Evolutionary conservation across 2,888 invertebrate genomes (phyloP).

Genomic region (Sussaba pulchella): DNA sequence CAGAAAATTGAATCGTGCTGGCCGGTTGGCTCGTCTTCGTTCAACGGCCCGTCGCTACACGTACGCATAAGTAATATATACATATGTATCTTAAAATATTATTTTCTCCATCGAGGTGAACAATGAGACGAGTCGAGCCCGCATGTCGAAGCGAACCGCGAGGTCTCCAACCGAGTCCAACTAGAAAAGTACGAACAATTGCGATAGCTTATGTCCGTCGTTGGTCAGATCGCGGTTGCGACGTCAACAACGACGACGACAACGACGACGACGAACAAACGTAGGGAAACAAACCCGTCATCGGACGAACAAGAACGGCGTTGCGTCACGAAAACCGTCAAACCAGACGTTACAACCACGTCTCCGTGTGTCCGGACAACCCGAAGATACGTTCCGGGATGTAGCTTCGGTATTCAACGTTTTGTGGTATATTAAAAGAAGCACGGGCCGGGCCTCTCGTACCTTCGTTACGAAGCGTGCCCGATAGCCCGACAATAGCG

Average conservation of each 20-base stretch:
- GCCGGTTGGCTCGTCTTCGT: slow-evolving; percentile 33
- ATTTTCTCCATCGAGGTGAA: slow-evolving; percentile 70
- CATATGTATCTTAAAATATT: slow-evolving; percentile 51
- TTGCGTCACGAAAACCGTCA: slow-evolving; percentile 36
- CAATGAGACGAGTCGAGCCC: slow-evolving; percentile 73
- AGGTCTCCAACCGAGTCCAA: slow-evolving; percentile 62
- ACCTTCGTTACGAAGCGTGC: slow-evolving; percentile 49
- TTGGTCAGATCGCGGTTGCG: too few species aligned
- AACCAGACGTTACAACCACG: slow-evolving; percentile 26
- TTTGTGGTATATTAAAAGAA: slow-evolving; percentile 15
- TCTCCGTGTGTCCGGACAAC: too few species aligned
- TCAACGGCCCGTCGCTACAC: slow-evolving; percentile 33
- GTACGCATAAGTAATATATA: too few species aligned
- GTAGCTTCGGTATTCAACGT: too few species aligned
- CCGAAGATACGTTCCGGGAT: too few species aligned
- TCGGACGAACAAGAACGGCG: slow-evolving; percentile 23
- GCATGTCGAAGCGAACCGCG: slow-evolving; percentile 69
- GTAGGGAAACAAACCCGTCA: background rate
- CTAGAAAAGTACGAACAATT: slow-evolving; percentile 59
- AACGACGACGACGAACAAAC: slow-evolving; percentile 26
- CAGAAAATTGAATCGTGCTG: slow-evolving; percentile 80
- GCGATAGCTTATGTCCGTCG: slow-evolving; percentile 10
- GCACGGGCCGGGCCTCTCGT: slow-evolving; percentile 41
- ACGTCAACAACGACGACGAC: too few species aligned
- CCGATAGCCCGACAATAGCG: slow-evolving; percentile 76